Percentiles rank a stretch among this genome's conserved stretches.
Evolutionary conservation across 2,797 vertebrate genomes (phyloP).

Genomic region (Pangasius sanitwongsei): DNA sequence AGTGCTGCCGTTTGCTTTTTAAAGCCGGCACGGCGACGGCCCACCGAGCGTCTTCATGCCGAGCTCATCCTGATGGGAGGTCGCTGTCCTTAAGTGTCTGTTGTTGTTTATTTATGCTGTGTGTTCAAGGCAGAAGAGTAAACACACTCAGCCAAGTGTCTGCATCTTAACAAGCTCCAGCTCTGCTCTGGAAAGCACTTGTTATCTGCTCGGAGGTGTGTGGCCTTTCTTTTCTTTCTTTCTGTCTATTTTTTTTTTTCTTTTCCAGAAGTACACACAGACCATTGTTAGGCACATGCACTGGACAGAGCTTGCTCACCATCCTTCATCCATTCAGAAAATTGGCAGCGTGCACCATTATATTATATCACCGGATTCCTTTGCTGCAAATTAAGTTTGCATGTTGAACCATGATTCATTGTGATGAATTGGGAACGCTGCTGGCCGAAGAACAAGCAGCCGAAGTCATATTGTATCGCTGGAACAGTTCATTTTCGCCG

Average conservation of each 20-base stretch:
- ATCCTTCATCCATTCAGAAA: neutral
- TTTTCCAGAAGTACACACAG: neutral
- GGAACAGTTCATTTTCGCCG: neutral
- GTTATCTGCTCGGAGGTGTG: neutral
- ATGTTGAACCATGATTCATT: neutral
- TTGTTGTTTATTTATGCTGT: slow-evolving; percentile 34
- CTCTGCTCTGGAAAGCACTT: neutral
- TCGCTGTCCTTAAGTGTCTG: slow-evolving; percentile 34
- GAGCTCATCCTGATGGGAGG: slow-evolving; percentile 19
- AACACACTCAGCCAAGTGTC: neutral
- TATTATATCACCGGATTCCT: neutral
- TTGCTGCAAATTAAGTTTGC: neutral
- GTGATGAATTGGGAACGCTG: neutral
- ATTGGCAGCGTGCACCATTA: neutral
- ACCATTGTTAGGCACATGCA: neutral
- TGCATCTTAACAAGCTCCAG: neutral
- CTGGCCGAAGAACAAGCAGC: slow-evolving; percentile 4
- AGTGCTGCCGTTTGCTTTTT: slow-evolving; percentile 28
- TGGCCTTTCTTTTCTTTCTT: neutral
- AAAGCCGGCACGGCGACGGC: neutral
- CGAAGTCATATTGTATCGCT: neutral
- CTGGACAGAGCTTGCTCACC: neutral
- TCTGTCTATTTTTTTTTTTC: too few relatives aligned
- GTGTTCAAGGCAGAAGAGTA: neutral
- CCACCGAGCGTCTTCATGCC: neutral